Conservation (phyloP, 2,888 invertebrate species). For the Nomada ruficornis region DNA sequence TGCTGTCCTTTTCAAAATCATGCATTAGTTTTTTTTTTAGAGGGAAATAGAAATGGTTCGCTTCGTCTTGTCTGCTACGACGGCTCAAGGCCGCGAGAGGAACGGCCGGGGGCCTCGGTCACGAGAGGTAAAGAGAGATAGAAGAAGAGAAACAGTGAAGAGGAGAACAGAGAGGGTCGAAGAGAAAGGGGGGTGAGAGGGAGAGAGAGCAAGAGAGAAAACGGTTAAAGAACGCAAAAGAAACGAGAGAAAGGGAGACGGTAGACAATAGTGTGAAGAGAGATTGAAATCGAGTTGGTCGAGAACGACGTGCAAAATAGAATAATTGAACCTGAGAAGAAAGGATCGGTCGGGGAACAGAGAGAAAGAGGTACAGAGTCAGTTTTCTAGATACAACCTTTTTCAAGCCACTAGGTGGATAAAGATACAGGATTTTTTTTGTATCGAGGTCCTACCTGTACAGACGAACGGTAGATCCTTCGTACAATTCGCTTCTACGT, state of each 20-base stretch:
- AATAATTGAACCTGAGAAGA: constrained; percentile 35
- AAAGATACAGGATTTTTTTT: constrained; percentile 39
- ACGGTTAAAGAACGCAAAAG: constrained; percentile 45
- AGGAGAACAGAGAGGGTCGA: constrained; percentile 21
- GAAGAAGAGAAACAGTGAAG: constrained; percentile 19
- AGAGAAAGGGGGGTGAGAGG: constrained; percentile 56
- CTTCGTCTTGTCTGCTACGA: constrained; percentile 65
- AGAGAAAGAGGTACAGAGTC: constrained; percentile 24
- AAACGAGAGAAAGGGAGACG: constrained; percentile 41
- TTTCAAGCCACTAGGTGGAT: constrained; percentile 37
- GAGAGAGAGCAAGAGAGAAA: constrained; percentile 41
- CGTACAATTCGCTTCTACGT: constrained; percentile 82
- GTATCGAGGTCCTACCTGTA: constrained; percentile 85
- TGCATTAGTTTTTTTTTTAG: constrained; percentile 33
- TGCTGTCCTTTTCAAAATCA: constrained; percentile 5
- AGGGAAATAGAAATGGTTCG: constrained; percentile 60
- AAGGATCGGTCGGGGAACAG: constrained; percentile 39
- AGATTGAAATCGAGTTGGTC: constrained; percentile 27
- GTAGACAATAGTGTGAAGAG: constrained; percentile 40
- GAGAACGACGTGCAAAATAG: constrained; percentile 43
- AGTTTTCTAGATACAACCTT: constrained; percentile 8
- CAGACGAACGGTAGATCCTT: constrained; percentile 86
- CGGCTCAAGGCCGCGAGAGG: constrained; percentile 81
- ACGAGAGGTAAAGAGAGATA: constrained; percentile 62
- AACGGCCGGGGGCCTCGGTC: constrained; percentile 79